Conservation (phyloP, 2,888 invertebrate species). For the Synanthedon tipuliformis region DNA sequence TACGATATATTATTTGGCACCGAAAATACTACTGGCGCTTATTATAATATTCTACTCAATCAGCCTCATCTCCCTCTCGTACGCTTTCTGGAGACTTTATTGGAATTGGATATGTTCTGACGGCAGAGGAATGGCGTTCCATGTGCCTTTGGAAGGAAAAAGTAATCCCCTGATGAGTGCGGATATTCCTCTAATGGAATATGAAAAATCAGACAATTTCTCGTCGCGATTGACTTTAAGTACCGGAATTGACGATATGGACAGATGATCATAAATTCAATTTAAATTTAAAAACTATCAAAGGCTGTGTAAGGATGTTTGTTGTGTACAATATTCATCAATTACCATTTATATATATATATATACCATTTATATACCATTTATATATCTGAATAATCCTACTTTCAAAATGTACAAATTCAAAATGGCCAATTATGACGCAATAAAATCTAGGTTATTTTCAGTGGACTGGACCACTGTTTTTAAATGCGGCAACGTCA, state of each 20-base stretch:
- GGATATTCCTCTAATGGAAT: slow-evolving; percentile 3
- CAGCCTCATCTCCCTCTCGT: slow-evolving; percentile 17
- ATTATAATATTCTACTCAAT: slow-evolving; percentile 15
- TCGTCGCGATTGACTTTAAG: neutral
- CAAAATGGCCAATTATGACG: too few species aligned
- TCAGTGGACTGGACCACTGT: too few species aligned
- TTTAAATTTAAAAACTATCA: too few species aligned
- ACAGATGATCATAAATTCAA: neutral
- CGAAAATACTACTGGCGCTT: slow-evolving; percentile 17
- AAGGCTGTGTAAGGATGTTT: too few species aligned
- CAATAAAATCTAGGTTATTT: too few species aligned
- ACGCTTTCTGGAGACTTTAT: slow-evolving; percentile 13
- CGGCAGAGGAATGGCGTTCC: slow-evolving; percentile 12
- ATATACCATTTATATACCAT: too few species aligned
- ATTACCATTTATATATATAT: too few species aligned
- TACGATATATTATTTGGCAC: slow-evolving; percentile 25
- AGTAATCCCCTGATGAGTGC: neutral
- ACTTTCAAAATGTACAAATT: too few species aligned
- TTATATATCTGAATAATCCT: too few species aligned
- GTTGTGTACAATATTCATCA: too few species aligned
- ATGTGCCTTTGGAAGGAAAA: neutral
- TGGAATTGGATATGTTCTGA: slow-evolving; percentile 12
- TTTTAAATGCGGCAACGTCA: too few species aligned
- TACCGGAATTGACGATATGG: neutral
- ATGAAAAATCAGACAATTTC: neutral